These are phyloP conservation scores for Cantharis lateralis DNA, from an alignment of 2,888 invertebrate genomes.

Conservation along the genomic window DNA sequence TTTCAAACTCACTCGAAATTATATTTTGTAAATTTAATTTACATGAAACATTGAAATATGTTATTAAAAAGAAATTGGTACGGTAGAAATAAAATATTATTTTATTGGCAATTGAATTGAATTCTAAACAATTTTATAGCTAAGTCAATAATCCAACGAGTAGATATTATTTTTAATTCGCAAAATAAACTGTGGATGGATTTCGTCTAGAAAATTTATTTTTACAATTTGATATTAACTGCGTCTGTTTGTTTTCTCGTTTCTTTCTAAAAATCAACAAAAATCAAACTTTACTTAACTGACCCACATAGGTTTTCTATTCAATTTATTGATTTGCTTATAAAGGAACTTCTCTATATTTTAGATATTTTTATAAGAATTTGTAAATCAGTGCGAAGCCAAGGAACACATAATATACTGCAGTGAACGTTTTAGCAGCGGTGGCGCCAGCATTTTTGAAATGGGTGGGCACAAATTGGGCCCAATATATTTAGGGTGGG, in stretches of 20 bases:
- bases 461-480: no score
- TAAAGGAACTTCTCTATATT: neutral
- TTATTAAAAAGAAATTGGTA: neutral
- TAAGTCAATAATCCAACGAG: neutral
- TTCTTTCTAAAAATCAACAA: neutral
- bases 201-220: neutral
- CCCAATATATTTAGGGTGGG: no score
- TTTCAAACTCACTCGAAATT: no score
- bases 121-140: neutral
- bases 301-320: constrained; percentile 9
- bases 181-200: neutral
- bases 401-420: no score
- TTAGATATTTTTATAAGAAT: neutral
- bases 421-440: no score
- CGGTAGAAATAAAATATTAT: neutral
- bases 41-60: no score
- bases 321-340: neutral
- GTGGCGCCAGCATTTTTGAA: no score
- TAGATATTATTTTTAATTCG: neutral
- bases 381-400: neutral
- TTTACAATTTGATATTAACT: neutral
- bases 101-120: neutral
- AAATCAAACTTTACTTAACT: constrained; percentile 7
- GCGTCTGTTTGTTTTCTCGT: neutral
- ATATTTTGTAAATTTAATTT: no score